A percentile compares a stretch with the other conserved stretches of the same genome.
phyloP scores from a whole-genome alignment of 1,140 invertebrate genomes.

The Plodia interpunctella region DNA sequence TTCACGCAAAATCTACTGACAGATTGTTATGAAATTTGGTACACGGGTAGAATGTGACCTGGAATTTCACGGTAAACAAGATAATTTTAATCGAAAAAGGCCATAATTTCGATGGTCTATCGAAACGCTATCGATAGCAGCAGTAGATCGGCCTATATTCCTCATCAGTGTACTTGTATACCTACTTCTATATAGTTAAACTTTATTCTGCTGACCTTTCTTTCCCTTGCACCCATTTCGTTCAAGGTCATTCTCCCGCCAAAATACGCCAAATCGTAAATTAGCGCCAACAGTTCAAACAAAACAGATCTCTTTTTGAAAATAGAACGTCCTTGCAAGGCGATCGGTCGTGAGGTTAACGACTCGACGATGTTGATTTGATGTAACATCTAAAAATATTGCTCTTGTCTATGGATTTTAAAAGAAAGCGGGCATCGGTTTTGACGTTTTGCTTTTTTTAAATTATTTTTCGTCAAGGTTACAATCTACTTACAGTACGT shows the following conservation, averaged over 20 bases:
- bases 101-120: no score
- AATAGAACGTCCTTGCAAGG: conserved; percentile 32
- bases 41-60: no score
- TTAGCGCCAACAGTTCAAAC: conserved; percentile 10
- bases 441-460: neutral
- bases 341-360: conserved; percentile 26
- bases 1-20: no score
- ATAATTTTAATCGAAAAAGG: no score
- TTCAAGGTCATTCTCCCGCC: conserved; percentile 4
- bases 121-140: no score
- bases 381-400: conserved; percentile 27
- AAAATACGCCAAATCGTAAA: conserved; percentile 9
- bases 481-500: no score
- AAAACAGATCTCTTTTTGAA: conserved; percentile 17
- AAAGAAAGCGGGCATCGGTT: neutral
- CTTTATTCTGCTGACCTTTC: no score
- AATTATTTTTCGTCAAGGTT: conserved; percentile 2
- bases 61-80: no score
- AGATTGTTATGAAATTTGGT: no score
- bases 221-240: neutral
- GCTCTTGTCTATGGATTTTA: conserved; percentile 1
- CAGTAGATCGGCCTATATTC: no score
- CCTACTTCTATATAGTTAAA: no score
- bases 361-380: conserved; percentile 22
- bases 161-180: no score